Percentiles rank a stretch among this genome's conserved stretches.
phyloP scores from a whole-genome alignment of 2,797 vertebrate species.

The Thamnophis elegans region DNA sequence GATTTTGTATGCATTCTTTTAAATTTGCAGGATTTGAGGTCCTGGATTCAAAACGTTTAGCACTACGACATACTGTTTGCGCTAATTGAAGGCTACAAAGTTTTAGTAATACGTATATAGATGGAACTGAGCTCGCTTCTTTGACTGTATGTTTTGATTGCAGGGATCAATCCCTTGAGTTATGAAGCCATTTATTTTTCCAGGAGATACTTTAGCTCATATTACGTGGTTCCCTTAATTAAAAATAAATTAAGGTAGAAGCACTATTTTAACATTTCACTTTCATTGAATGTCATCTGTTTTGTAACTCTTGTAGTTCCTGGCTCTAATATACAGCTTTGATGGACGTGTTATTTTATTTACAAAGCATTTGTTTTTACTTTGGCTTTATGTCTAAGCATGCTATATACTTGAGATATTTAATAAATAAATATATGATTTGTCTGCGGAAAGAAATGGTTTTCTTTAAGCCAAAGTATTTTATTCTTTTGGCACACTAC shows the following conservation, averaged over 20 bases:
- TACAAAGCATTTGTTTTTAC: not conserved
- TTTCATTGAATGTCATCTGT: not conserved
- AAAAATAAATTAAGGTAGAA: not conserved
- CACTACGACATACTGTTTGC: not conserved
- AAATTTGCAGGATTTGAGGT: not conserved
- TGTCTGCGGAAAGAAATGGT: not conserved
- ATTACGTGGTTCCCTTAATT: not conserved
- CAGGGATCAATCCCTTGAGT: not conserved
- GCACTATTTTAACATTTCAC: not conserved
- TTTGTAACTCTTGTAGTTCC: not conserved
- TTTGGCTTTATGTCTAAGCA: not conserved
- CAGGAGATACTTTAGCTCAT: not conserved
- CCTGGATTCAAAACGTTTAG: not conserved
- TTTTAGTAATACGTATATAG: not conserved
- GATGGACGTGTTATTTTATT: not conserved
- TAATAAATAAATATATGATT: not conserved
- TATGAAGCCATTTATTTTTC: not conserved
- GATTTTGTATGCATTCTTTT: not conserved
- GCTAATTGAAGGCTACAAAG: not conserved
- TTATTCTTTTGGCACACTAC: constrained; percentile 23
- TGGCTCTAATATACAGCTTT: not conserved
- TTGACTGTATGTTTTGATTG: not conserved
- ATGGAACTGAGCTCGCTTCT: not conserved
- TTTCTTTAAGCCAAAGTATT: constrained; percentile 1
- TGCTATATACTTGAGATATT: not conserved